Conservation (phyloP, 2,888 invertebrate genomes). For the Agrotis exclamationis region DNA sequence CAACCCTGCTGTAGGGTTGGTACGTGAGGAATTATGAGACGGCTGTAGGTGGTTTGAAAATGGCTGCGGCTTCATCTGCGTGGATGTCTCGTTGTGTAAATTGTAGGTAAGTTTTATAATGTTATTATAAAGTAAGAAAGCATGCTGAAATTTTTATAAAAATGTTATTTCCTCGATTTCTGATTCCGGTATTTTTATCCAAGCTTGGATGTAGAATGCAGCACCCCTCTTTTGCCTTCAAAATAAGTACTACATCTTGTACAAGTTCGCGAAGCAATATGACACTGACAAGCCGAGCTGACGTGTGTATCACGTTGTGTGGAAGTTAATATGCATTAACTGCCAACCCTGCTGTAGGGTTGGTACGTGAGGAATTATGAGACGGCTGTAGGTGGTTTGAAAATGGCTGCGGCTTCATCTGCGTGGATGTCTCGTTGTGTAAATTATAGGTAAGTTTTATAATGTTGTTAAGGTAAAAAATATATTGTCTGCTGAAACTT, state of each 20-base stretch:
- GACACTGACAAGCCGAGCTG: slow-evolving; percentile 61
- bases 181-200: no score
- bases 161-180: no score
- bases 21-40: slow-evolving; percentile 33
- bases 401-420: slow-evolving; percentile 20
- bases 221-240: no score
- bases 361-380: slow-evolving; percentile 42
- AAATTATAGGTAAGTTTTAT: no score
- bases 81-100: background rate
- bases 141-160: no score
- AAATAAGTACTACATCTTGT: slow-evolving; percentile 53
- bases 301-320: slow-evolving; percentile 55
- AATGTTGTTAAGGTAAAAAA: no score
- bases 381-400: slow-evolving; percentile 3
- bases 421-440: background rate
- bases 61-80: slow-evolving; percentile 16
- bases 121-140: no score
- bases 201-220: no score
- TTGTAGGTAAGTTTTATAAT: no score
- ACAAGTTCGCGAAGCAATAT: slow-evolving; percentile 59
- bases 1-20: slow-evolving; percentile 58
- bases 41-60: slow-evolving; percentile 1
- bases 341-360: slow-evolving; percentile 55
- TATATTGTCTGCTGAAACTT: no score
- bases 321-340: slow-evolving; percentile 65